Conservation (phyloP, 1,140 invertebrate species). For the Acarapis woodi region DNA sequence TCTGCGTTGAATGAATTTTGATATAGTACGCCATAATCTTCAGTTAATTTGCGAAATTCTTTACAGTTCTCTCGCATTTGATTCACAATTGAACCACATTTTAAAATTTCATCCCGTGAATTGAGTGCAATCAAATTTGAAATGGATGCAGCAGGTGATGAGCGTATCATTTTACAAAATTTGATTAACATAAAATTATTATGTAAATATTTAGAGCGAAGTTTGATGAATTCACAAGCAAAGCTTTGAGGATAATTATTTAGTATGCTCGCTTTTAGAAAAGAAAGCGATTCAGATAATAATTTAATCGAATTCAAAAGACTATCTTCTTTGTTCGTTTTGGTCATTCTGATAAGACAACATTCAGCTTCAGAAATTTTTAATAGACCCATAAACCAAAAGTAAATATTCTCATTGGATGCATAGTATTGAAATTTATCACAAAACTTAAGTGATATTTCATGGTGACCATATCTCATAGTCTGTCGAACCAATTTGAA, state of each 20-base stretch:
- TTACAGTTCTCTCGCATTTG: conserved; percentile 36
- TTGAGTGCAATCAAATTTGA: conserved; percentile 43
- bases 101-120: conserved; percentile 45
- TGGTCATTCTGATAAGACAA: conserved; percentile 12
- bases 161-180: conserved; percentile 47
- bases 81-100: conserved; percentile 36
- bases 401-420: conserved; percentile 51
- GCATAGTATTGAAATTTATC: conserved; percentile 11
- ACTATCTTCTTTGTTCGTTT: conserved; percentile 3
- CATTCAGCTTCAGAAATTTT: conserved; percentile 20
- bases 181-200: conserved; percentile 39
- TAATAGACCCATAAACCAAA: conserved; percentile 47
- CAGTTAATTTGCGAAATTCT: conserved; percentile 38
- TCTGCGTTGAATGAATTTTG: conserved; percentile 80
- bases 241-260: conserved; percentile 24
- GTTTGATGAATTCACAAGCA: conserved; percentile 41
- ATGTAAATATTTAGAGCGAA: conserved; percentile 42
- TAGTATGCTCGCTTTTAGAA: conserved; percentile 27
- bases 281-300: conserved; percentile 28
- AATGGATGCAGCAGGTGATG: conserved; percentile 69
- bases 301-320: conserved; percentile 11
- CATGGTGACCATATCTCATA: conserved; percentile 27
- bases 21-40: conserved; percentile 49
- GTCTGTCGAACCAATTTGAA: conserved; percentile 61
- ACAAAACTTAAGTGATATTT: conserved; percentile 16